phyloP scores from a whole-genome alignment of 2,888 invertebrate species.

The Apamea crenata region DNA sequence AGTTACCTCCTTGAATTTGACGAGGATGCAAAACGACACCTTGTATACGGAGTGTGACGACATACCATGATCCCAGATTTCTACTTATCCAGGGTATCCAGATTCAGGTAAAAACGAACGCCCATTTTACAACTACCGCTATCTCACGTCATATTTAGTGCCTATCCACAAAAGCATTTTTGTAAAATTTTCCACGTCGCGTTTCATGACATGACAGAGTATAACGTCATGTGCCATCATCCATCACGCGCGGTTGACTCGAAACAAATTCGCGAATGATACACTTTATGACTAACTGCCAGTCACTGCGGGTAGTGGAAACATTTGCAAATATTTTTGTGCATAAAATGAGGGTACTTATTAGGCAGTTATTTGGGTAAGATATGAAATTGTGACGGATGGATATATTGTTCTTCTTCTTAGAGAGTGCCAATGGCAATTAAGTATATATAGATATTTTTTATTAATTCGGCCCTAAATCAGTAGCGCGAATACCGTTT shows the following conservation, averaged over 20 bases:
- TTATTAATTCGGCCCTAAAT: neutral
- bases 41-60: neutral
- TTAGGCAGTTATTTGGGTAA: neutral
- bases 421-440: neutral
- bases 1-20: too few relatives aligned
- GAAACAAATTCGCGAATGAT: constrained; percentile 73
- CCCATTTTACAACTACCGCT: neutral
- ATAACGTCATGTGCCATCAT: constrained; percentile 72
- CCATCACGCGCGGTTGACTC: constrained; percentile 75
- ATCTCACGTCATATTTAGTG: constrained; percentile 19
- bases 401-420: neutral
- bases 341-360: neutral
- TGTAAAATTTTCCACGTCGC: constrained; percentile 74
- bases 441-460: neutral
- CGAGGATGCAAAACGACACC: too few relatives aligned
- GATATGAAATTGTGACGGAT: neutral
- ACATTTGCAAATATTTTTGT: constrained; percentile 8
- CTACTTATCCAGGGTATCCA: neutral
- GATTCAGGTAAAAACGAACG: neutral
- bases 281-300: constrained; percentile 54
- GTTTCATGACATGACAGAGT: constrained; percentile 68
- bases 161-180: constrained; percentile 45
- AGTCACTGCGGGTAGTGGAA: constrained; percentile 50
- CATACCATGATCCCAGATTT: too few relatives aligned
- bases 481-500: neutral